phyloP scores from a whole-genome alignment of 30 jellyfish, hydroid and myxozoan species.

The Turritopsis dohrnii region DNA sequence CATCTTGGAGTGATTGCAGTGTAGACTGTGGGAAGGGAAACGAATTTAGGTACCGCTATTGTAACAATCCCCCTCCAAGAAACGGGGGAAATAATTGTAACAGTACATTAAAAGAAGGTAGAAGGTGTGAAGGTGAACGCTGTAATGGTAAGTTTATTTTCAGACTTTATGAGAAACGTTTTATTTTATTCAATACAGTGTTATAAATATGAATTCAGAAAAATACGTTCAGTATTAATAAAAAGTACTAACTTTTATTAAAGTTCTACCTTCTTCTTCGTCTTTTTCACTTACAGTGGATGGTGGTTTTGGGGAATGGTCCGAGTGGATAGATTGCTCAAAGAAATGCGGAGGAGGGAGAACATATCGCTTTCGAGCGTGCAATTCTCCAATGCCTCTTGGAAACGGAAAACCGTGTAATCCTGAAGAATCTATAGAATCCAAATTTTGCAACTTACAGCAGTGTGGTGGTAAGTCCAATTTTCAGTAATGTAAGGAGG shows the following conservation, averaged over 20 bases:
- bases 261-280: too few species aligned
- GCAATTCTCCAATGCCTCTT: slow-evolving; percentile 43
- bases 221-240: not conserved
- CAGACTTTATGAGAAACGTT: not conserved
- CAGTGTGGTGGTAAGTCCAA: slow-evolving; percentile 43
- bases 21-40: slow-evolving; percentile 47
- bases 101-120: slow-evolving; percentile 33
- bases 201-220: too few species aligned
- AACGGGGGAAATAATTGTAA: slow-evolving; percentile 55
- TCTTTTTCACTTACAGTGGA: slow-evolving; percentile 23
- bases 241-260: not conserved
- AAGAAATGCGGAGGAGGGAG: slow-evolving; percentile 52
- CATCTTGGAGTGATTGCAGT: slow-evolving; percentile 69
- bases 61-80: slow-evolving; percentile 56
- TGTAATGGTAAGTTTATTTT: slow-evolving; percentile 30
- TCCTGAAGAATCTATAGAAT: slow-evolving; percentile 24
- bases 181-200: too few species aligned
- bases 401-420: slow-evolving; percentile 38
- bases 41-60: slow-evolving; percentile 45
- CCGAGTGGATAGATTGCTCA: slow-evolving; percentile 50
- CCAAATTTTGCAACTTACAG: slow-evolving; percentile 37
- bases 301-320: slow-evolving; percentile 31
- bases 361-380: slow-evolving; percentile 39
- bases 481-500: not conserved
- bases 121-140: slow-evolving; percentile 37